Percentiles rank a stretch among this genome's conserved stretches.
phyloP scores from a whole-genome alignment of 2,888 invertebrate species.

The Caenorhabditis becei region DNA sequence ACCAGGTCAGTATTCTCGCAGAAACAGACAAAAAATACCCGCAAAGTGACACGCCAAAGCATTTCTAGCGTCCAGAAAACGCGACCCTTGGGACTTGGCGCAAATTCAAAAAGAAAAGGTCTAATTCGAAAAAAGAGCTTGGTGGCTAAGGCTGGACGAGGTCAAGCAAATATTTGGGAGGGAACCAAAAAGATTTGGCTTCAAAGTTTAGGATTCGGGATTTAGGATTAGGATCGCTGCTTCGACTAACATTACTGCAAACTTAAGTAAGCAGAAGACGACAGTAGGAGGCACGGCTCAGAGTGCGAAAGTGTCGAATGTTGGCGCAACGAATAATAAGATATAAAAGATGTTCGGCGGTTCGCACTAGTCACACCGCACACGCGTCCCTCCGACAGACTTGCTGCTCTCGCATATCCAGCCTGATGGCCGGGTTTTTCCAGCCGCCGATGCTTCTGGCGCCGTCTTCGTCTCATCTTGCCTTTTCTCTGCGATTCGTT shows the following conservation, averaged over 20 bases:
- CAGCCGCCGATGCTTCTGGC: conserved; percentile 52
- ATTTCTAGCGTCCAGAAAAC: conserved; percentile 56
- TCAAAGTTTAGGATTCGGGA: conserved; percentile 1
- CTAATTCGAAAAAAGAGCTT: conserved; percentile 50
- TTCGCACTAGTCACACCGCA: conserved; percentile 34
- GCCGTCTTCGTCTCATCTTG: conserved; percentile 58
- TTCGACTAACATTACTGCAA: neutral
- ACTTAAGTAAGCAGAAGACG: neutral
- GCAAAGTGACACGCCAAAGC: conserved; percentile 53
- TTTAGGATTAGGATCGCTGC: no score
- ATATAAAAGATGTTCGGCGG: conserved; percentile 52
- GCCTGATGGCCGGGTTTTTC: conserved; percentile 44
- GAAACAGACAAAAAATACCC: conserved; percentile 49
- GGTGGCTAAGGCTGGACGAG: conserved; percentile 14
- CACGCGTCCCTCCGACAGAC: conserved; percentile 16
- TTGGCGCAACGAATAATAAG: conserved; percentile 50
- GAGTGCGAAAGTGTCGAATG: conserved; percentile 39
- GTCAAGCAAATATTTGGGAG: neutral
- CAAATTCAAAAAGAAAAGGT: conserved; percentile 57
- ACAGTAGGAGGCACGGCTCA: conserved; percentile 7
- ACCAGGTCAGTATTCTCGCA: conserved; percentile 17
- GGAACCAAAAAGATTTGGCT: neutral
- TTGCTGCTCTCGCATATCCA: conserved; percentile 45
- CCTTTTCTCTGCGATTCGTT: conserved; percentile 55
- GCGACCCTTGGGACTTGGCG: conserved; percentile 52